Conservation (phyloP, 2,113 vertebrate genomes). For the Columbina picui region DNA sequence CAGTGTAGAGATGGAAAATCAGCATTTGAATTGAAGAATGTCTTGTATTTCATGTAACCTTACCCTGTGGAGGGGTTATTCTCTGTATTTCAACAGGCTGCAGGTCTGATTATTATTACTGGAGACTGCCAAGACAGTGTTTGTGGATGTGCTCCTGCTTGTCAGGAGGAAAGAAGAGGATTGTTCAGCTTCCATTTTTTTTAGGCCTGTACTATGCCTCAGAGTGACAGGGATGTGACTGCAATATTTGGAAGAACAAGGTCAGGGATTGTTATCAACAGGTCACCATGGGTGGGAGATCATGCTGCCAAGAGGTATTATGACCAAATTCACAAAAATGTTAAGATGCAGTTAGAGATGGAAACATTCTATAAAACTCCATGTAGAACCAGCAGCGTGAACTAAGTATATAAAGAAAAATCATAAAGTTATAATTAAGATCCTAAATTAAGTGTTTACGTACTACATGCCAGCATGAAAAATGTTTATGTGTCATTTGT, state of each 20-base stretch:
- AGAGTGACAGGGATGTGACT: background rate
- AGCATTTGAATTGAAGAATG: background rate
- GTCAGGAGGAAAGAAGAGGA: background rate
- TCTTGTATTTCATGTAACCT: constrained; percentile 18
- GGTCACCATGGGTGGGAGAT: background rate
- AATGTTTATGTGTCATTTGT: background rate
- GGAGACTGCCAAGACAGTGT: background rate
- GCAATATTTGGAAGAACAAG: background rate
- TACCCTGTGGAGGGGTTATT: background rate
- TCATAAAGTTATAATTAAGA: background rate
- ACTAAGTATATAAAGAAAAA: background rate
- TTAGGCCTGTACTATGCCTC: background rate
- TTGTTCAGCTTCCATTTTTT: background rate
- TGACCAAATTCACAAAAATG: background rate
- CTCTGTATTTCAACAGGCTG: background rate
- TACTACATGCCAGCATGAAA: background rate
- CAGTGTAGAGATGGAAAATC: background rate
- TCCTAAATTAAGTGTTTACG: background rate
- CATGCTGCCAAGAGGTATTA: background rate
- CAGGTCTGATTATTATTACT: background rate
- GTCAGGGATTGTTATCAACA: background rate
- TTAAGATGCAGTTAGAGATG: background rate
- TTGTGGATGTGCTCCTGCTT: background rate
- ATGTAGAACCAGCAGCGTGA: background rate
- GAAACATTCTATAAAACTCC: background rate